Conservation (phyloP, 1,140 invertebrate genomes). For the Muscidifurax raptorellus region DNA sequence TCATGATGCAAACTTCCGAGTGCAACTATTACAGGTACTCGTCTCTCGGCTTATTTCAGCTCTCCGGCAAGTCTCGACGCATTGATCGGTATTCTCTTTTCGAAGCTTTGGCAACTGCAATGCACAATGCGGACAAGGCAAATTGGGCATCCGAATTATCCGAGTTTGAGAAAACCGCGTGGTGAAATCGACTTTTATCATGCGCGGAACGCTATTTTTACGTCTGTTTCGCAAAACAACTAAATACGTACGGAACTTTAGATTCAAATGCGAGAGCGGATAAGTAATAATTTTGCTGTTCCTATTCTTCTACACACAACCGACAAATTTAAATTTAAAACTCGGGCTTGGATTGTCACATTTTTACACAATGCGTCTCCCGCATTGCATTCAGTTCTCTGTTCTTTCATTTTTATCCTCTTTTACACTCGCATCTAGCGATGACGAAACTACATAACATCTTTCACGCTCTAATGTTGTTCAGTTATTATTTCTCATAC, state of each 20-base stretch:
- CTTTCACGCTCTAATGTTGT: not conserved
- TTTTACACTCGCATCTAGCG: not conserved
- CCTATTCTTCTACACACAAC: not conserved
- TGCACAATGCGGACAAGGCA: constrained; percentile 40
- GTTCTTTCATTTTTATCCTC: not conserved
- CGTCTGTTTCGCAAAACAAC: not conserved
- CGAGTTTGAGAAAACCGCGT: not conserved
- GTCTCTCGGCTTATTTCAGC: constrained; percentile 6
- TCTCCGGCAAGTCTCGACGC: not conserved
- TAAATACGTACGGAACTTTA: not conserved
- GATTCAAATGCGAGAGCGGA: not conserved
- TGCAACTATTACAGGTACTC: not conserved
- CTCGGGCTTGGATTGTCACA: constrained; percentile 39
- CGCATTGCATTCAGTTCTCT: constrained; percentile 18
- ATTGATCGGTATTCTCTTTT: constrained; percentile 15
- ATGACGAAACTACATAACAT: not conserved
- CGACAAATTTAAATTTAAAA: constrained; percentile 31
- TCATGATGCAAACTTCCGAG: not conserved
- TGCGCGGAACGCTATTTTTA: not conserved
- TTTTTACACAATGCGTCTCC: constrained; percentile 13
- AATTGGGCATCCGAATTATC: constrained; percentile 19
- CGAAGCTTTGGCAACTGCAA: constrained; percentile 46
- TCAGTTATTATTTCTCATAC: not conserved
- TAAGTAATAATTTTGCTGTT: not conserved
- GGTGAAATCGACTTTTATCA: not conserved